Evolutionary conservation across 30 jellyfish, hydroid and myxozoan genomes (phyloP).

Genomic region (Turritopsis dohrnii): DNA sequence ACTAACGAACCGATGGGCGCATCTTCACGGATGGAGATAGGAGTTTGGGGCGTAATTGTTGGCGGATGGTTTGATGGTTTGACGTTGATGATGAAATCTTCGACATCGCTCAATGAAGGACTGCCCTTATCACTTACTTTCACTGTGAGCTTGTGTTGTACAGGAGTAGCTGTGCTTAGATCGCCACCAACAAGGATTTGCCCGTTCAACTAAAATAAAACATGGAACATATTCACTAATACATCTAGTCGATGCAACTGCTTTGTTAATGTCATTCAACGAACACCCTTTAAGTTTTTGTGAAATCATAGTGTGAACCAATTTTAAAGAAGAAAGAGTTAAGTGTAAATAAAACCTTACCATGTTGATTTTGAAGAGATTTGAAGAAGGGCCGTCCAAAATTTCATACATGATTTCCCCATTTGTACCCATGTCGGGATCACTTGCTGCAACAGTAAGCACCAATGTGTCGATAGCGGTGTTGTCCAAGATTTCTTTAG

Average conservation of each 20-base stretch:
- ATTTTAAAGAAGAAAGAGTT: not conserved
- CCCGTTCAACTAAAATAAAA: not conserved
- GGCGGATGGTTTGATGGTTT: conserved; percentile 59
- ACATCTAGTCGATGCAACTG: not conserved
- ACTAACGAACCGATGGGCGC: conserved; percentile 39
- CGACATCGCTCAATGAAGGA: conserved; percentile 54
- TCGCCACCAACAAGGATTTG: conserved; percentile 20
- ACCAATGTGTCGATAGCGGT: conserved; percentile 11
- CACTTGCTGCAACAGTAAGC: not conserved
- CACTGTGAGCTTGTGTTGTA: conserved; percentile 36
- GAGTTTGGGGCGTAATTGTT: conserved; percentile 23
- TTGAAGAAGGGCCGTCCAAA: not conserved
- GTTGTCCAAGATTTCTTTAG: conserved; percentile 52
- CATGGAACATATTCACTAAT: not conserved
- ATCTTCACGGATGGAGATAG: conserved; percentile 39
- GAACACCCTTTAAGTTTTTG: no score
- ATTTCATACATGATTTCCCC: conserved; percentile 14
- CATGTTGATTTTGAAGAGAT: conserved; percentile 16
- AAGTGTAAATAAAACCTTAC: not conserved
- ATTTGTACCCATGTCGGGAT: conserved; percentile 10
- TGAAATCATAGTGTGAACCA: no score
- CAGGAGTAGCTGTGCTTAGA: conserved; percentile 29
- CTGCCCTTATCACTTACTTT: conserved; percentile 64
- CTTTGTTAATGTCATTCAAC: no score
- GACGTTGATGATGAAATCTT: conserved; percentile 37